Base-by-base conservation (phyloP, 2,888 invertebrate genomes). In the Melitaea athalia region DNA sequence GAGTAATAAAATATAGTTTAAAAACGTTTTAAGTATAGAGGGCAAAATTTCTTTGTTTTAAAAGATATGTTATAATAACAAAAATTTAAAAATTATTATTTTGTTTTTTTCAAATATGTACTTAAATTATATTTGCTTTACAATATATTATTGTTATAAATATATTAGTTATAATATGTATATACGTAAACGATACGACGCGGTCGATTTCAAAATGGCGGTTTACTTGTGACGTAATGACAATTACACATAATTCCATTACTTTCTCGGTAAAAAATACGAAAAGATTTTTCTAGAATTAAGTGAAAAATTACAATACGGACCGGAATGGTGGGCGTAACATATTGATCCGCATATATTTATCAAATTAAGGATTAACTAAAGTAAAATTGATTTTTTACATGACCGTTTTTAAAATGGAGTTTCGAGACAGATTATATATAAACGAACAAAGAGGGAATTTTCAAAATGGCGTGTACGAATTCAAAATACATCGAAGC, bases 191-290 rank as follows among this genome's bases (percentile, higher is more conserved):
- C 53, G 59, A 31, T 6, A 59, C 63, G 52, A 66, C 69, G 65
- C 82, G 83, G 84, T 85, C 83, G 81, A 86, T 88, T 89, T 78
- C 88, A 90, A 90, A 84, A 89, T 90, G 90, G 90, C 90, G 82
- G 63, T 74, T 71, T 70, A 70, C 61, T 67, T 69, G 68, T 83
- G 84, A 84, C 80, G 85, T 82, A 78, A 78, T 71, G 69, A 55
- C 33, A 70, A 65, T 66, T 73, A 74, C 59, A 71, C 72, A 60
- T 63, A 65, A 70, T 72, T 67, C 70, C 59, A 59, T 67, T 62
- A 59, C 61, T 67, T 64, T 64, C 31, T 33, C 31, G 15, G 14
- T n/a, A n/a, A 42, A 57, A n/a, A 42, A 57, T 31, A 7, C 11
- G 15, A n/a, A 15, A 42, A 8, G 42, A 15, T 42, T 42, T 57